Conservation (phyloP, 2,797 vertebrate genomes). For the Labroides dimidiatus region DNA sequence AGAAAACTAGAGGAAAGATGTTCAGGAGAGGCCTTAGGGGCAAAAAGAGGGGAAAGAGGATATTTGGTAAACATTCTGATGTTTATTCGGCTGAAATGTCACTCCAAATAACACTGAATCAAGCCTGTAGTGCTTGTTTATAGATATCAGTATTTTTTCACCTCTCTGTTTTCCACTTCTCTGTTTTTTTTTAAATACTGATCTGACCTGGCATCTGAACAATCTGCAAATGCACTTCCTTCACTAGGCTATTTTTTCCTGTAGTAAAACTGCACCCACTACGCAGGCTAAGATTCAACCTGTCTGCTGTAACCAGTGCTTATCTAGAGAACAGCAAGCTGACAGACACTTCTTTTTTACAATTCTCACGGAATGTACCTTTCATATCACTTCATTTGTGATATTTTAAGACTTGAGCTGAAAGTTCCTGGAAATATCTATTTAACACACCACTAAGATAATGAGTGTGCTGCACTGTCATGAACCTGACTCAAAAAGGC, state of each 20-base stretch:
- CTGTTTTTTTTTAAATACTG: conserved; percentile 52
- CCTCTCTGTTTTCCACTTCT: too few species aligned
- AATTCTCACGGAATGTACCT: conserved; percentile 48
- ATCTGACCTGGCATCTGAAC: conserved; percentile 51
- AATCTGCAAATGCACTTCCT: conserved; percentile 70
- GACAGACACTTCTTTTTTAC: conserved; percentile 44
- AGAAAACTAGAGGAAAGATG: conserved; percentile 49
- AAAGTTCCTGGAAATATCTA: conserved; percentile 71
- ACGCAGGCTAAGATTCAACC: conserved; percentile 74
- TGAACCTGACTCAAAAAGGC: conserved; percentile 45
- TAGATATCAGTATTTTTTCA: conserved; percentile 50
- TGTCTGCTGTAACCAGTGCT: conserved; percentile 68
- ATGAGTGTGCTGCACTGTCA: conserved; percentile 59
- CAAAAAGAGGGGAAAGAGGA: conserved; percentile 12
- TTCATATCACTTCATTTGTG: conserved; percentile 55
- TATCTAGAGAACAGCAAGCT: conserved; percentile 71
- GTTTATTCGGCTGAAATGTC: conserved; percentile 46
- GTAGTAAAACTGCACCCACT: conserved; percentile 65
- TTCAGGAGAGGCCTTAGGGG: conserved; percentile 26
- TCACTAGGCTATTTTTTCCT: conserved; percentile 43
- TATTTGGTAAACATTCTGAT: conserved; percentile 56
- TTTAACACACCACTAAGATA: conserved; percentile 70
- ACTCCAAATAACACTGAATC: conserved; percentile 45
- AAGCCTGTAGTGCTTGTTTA: conserved; percentile 36
- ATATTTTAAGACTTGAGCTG: conserved; percentile 57